Evolutionary conservation across 2,888 invertebrate species (phyloP).

Genomic region (Thysanoteuthis rhombus): DNA sequence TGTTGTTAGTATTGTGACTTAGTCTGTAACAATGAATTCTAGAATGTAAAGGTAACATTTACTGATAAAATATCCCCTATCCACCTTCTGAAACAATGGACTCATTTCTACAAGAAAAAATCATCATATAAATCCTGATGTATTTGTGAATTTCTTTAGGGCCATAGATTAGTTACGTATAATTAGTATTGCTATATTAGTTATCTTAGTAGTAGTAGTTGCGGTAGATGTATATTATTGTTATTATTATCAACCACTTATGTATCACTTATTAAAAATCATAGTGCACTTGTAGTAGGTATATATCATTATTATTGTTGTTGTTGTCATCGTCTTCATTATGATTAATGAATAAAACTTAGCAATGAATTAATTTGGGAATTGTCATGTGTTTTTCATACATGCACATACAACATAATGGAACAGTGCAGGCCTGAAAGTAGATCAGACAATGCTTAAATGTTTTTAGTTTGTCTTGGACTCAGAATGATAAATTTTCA

Average conservation of each 20-base stretch:
- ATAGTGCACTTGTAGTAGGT: not conserved
- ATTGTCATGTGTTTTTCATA: not conserved
- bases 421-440: not conserved
- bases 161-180: too few relatives aligned
- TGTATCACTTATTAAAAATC: not conserved
- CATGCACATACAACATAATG: not conserved
- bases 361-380: not conserved
- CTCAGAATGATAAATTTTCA: not conserved
- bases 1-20: too few relatives aligned
- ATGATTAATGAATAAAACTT: not conserved
- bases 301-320: not conserved
- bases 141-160: too few relatives aligned
- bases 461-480: not conserved
- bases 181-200: too few relatives aligned
- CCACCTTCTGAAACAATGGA: too few relatives aligned
- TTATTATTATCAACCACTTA: not conserved
- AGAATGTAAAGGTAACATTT: too few relatives aligned
- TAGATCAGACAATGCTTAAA: not conserved
- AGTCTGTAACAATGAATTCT: too few relatives aligned
- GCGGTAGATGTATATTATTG: not conserved
- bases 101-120: too few relatives aligned
- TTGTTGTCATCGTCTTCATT: not conserved
- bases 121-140: too few relatives aligned
- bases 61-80: too few relatives aligned
- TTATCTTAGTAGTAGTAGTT: too few relatives aligned